phyloP scores from a whole-genome alignment of 2,888 invertebrate species.

The Lepidocyrtinus sp. region DNA sequence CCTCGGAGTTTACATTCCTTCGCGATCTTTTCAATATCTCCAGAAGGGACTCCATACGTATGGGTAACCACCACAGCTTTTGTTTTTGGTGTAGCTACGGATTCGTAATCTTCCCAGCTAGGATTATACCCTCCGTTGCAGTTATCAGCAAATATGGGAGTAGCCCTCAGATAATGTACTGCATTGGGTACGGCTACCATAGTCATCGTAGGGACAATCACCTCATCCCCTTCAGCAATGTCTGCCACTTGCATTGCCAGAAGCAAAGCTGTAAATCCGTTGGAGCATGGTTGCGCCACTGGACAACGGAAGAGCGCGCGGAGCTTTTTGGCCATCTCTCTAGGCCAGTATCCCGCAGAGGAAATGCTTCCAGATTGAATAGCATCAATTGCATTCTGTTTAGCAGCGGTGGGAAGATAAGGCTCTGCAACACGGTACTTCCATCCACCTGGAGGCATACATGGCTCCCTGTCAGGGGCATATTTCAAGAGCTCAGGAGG shows the following conservation, averaged over 20 bases:
- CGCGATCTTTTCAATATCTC: constrained; percentile 42
- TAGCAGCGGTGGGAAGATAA: constrained; percentile 41
- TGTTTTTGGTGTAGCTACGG: constrained; percentile 34
- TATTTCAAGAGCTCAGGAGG: constrained; percentile 25
- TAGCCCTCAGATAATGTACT: constrained; percentile 51
- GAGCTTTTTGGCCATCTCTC: constrained; percentile 44
- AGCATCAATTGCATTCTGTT: constrained; percentile 61
- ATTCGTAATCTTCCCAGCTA: constrained; percentile 39
- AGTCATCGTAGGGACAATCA: constrained; percentile 57
- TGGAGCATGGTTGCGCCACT: constrained; percentile 60
- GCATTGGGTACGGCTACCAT: constrained; percentile 62
- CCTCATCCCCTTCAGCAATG: constrained; percentile 55
- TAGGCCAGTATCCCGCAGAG: constrained; percentile 58
- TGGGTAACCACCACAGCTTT: constrained; percentile 60
- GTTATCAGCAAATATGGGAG: constrained; percentile 58
- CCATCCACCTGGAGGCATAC: constrained; percentile 56
- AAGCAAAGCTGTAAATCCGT: constrained; percentile 59
- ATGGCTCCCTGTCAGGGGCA: constrained; percentile 59
- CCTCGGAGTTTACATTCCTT: constrained; percentile 44
- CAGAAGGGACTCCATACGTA: constrained; percentile 58
- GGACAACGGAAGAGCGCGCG: constrained; percentile 39
- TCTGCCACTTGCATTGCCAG: constrained; percentile 52
- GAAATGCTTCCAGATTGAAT: constrained; percentile 56
- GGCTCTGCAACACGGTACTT: constrained; percentile 57
- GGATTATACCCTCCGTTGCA: constrained; percentile 51